phyloP scores from a whole-genome alignment of 2,797 vertebrate genomes.

The Phoxinus dragarum region DNA sequence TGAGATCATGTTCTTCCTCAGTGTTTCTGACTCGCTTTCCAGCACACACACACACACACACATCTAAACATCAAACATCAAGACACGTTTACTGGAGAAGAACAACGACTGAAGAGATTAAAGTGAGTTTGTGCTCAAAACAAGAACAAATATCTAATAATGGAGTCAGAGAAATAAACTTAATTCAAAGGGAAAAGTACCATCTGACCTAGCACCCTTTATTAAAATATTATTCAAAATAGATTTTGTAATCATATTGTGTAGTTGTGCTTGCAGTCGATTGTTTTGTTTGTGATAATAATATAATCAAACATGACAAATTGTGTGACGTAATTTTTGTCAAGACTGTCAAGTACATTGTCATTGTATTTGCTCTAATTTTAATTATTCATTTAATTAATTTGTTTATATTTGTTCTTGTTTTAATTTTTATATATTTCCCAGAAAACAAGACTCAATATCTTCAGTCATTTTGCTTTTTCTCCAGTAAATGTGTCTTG shows the following conservation, averaged over 20 bases:
- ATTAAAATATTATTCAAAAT: too few relatives aligned
- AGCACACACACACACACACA: background rate
- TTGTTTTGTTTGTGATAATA: too few relatives aligned
- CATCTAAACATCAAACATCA: background rate
- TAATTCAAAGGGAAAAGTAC: background rate
- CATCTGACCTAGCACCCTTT: background rate
- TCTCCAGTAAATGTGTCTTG: background rate
- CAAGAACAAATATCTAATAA: background rate
- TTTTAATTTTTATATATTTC: too few relatives aligned
- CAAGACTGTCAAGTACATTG: too few relatives aligned
- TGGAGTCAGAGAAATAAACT: background rate
- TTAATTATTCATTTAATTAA: too few relatives aligned
- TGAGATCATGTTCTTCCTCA: background rate
- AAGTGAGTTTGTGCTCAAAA: background rate
- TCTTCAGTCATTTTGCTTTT: background rate
- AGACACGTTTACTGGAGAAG: background rate
- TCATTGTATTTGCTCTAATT: too few relatives aligned
- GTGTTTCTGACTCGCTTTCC: background rate
- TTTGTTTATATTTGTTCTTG: too few relatives aligned
- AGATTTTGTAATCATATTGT: too few relatives aligned
- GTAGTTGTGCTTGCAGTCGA: too few relatives aligned
- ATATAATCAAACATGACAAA: too few relatives aligned
- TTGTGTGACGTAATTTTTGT: too few relatives aligned
- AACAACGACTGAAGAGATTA: background rate
- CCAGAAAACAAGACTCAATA: too few relatives aligned